These are phyloP conservation scores for Lindbergichthys nudifrons DNA, from an alignment of 2,797 vertebrate genomes.

Conservation along the genomic window DNA sequence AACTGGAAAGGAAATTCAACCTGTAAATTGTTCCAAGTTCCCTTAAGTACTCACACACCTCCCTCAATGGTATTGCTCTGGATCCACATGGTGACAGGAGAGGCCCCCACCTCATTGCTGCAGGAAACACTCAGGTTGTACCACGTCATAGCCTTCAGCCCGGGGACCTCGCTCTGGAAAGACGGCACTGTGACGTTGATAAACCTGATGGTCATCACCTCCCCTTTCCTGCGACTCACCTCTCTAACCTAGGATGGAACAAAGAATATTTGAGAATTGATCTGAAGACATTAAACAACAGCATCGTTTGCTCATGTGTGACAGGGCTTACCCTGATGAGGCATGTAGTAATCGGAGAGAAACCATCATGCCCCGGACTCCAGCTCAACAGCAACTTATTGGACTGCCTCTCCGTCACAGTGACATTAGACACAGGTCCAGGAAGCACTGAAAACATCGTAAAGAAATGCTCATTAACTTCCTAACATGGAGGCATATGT, in stretches of 20 bases:
- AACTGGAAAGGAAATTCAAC: neutral
- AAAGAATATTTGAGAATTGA: conserved; percentile 2
- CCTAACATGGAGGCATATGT: neutral
- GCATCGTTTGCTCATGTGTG: neutral
- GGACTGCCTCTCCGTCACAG: conserved; percentile 79
- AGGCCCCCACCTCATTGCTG: conserved; percentile 91
- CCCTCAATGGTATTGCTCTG: conserved; percentile 91
- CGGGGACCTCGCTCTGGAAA: conserved; percentile 82
- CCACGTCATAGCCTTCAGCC: conserved; percentile 87
- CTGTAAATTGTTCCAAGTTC: neutral
- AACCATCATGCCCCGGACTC: conserved; percentile 90
- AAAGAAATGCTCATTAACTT: conserved; percentile 4
- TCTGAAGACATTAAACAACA: rapidly evolving
- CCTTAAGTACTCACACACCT: conserved; percentile 83
- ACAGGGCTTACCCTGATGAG: conserved; percentile 85
- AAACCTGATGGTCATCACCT: conserved; percentile 74
- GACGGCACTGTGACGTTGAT: conserved; percentile 86
- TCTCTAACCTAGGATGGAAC: conserved; percentile 75
- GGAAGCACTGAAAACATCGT: conserved; percentile 72
- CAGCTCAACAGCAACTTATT: conserved; percentile 87
- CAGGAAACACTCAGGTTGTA: conserved; percentile 92
- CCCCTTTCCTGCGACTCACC: conserved; percentile 76
- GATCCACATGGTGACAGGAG: conserved; percentile 85
- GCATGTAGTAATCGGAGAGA: conserved; percentile 87
- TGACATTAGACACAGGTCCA: conserved; percentile 74